Evolutionary conservation across 2,797 vertebrate species (phyloP).

Genomic region (Cetoscarus ocellatus): DNA sequence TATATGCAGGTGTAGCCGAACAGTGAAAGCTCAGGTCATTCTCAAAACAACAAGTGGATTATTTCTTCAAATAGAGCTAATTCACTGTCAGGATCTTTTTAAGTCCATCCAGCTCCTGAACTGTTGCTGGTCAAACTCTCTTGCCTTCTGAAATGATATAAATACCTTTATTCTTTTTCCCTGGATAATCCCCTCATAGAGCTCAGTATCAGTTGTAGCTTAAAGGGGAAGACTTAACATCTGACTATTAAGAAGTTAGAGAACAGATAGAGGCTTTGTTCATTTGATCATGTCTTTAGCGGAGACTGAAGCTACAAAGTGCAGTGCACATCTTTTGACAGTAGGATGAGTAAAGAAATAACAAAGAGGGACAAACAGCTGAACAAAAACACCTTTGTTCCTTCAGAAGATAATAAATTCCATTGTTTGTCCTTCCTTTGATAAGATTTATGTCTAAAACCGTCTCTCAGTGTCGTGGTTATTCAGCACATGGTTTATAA

Average conservation of each 20-base stretch:
- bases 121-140: background rate
- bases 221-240: slow-evolving; percentile 11
- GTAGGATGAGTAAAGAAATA: slow-evolving; percentile 20
- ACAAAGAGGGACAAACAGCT: slow-evolving; percentile 29
- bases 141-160: background rate
- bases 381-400: slow-evolving; percentile 61
- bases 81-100: background rate
- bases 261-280: slow-evolving; percentile 14
- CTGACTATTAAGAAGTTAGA: slow-evolving; percentile 6
- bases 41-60: background rate
- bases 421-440: slow-evolving; percentile 33
- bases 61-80: background rate
- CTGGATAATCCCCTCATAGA: slow-evolving; percentile 8
- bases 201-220: slow-evolving; percentile 3
- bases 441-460: slow-evolving; percentile 26
- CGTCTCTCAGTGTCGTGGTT: slow-evolving; percentile 29
- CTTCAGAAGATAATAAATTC: slow-evolving; percentile 42
- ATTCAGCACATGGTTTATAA: slow-evolving; percentile 34
- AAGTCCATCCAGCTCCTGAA: background rate
- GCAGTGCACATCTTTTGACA: slow-evolving; percentile 5
- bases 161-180: slow-evolving; percentile 1
- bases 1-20: too few species aligned
- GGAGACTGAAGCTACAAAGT: slow-evolving; percentile 23
- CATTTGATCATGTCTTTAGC: slow-evolving; percentile 23
- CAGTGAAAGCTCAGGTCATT: too few species aligned